phyloP scores from a whole-genome alignment of 2,113 vertebrate species.

The Erpornis zantholeuca region DNA sequence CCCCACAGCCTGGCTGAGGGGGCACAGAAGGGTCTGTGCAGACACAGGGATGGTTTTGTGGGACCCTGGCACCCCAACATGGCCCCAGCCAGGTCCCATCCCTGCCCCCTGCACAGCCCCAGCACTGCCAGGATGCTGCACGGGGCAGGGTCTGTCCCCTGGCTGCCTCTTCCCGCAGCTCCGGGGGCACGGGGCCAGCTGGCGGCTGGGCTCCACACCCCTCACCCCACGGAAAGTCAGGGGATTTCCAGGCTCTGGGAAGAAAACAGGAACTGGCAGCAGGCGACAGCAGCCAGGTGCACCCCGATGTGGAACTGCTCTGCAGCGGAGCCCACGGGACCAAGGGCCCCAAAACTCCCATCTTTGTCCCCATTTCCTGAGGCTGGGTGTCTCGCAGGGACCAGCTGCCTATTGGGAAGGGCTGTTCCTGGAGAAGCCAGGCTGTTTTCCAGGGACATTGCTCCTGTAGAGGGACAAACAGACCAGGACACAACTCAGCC shows the following conservation, averaged over 20 bases:
- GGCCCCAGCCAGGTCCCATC: neutral
- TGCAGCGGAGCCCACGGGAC: neutral
- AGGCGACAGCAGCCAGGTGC: accelerated
- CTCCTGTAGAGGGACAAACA: neutral
- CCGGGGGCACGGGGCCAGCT: neutral
- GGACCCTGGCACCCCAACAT: neutral
- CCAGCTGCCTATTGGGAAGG: neutral
- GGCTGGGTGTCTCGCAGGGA: neutral
- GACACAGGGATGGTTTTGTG: neutral
- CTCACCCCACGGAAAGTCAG: neutral
- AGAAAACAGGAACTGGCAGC: neutral
- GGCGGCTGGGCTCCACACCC: neutral
- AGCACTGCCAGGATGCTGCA: neutral
- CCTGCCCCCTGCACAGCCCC: neutral
- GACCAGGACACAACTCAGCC: neutral
- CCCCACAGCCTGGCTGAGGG: neutral
- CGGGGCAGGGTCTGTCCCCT: accelerated
- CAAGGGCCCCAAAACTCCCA: neutral
- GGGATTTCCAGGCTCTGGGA: conserved; percentile 47
- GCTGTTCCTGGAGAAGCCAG: neutral
- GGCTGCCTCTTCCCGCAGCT: neutral
- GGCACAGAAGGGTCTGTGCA: neutral
- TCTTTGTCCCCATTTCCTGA: neutral
- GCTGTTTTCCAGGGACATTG: neutral
- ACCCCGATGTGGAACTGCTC: neutral